Base-by-base conservation (phyloP, 2,888 invertebrate genomes). In the Harpalus rubripes region DNA sequence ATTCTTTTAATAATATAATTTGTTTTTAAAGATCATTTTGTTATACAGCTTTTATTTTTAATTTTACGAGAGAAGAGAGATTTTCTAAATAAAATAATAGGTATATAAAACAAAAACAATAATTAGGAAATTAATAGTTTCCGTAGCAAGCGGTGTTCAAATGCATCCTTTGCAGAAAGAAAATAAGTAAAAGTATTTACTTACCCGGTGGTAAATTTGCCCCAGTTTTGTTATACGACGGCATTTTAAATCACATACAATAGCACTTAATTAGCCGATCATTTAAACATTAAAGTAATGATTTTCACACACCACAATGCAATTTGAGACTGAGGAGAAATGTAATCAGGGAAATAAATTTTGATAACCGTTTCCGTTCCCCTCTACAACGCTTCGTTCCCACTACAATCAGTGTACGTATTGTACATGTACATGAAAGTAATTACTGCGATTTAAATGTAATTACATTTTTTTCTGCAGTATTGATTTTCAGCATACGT, bases 291-390 rank as follows among this genome's bases (percentile, higher is more conserved):
- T 56, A 10, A 16, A 5, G 7, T 59, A 16, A 59, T 59, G 59
- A 7, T 59, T 16, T 15, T 59, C 16, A 59, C 16, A 16, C 4
- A 32, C 7, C 68, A n/a, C 22, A 39, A n/a, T 44, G 16, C 44
- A 44, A 10, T 44, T 44, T 18, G 7, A 15, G 10, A 74, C 72
- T 74, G 16, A 74, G 15, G 72, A 41, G 16, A 68, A 68, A 18
- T 16, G 18, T 41, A 68, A 68, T 68, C 68, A 68, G 18, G 72
- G 22, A 44, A 74, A 74, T 44, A 18, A 44, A 44, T 74, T 74
- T 44, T 74, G 72, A 74, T 74, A 74, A 74, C 12, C 7, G 18
- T 74, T 68, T 74, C 72, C 44, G 15, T 18, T 44, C 44, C 16
- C 72, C 72, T 16, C 18, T 41, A 72, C 16, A 10, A 59, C 15